Evolutionary conservation across 2,113 vertebrate genomes (phyloP).

Genomic region (Pogona vitticeps): DNA sequence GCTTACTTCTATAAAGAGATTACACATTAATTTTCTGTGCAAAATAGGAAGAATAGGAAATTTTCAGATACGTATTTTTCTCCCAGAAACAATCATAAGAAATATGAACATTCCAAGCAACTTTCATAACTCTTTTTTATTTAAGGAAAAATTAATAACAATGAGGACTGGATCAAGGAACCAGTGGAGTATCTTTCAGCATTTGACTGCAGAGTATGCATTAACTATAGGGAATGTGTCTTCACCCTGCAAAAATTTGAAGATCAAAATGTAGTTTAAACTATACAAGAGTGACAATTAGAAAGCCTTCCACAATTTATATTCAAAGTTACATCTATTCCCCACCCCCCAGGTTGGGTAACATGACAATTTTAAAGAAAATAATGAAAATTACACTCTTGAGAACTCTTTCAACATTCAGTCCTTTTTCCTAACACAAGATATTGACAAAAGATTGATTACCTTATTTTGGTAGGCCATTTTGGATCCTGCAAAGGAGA

Average conservation of each 20-base stretch:
- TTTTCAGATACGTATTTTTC: not conserved
- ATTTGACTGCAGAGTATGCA: slow-evolving; percentile 2
- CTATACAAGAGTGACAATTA: not conserved
- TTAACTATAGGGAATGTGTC: not conserved
- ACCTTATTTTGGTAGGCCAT: too few species aligned
- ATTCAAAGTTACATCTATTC: not conserved
- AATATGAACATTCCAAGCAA: not conserved
- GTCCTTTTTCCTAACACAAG: not conserved
- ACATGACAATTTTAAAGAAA: not conserved
- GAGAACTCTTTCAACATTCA: not conserved
- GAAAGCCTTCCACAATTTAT: not conserved
- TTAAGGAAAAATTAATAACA: slow-evolving; percentile 50
- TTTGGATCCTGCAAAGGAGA: too few species aligned
- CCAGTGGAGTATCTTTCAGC: slow-evolving; percentile 5
- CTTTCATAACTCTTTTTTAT: slow-evolving; percentile 49
- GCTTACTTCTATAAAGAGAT: too few species aligned
- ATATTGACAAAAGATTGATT: too few species aligned
- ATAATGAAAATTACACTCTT: not conserved
- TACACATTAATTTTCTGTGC: not conserved
- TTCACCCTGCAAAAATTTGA: slow-evolving; percentile 42
- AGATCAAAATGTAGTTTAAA: not conserved
- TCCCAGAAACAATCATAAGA: not conserved
- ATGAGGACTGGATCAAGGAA: slow-evolving; percentile 33
- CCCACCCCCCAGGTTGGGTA: not conserved
- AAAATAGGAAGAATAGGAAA: too few species aligned